These are phyloP conservation scores for Solea solea DNA, from an alignment of 2,113 vertebrate species.

Conservation along the genomic window DNA sequence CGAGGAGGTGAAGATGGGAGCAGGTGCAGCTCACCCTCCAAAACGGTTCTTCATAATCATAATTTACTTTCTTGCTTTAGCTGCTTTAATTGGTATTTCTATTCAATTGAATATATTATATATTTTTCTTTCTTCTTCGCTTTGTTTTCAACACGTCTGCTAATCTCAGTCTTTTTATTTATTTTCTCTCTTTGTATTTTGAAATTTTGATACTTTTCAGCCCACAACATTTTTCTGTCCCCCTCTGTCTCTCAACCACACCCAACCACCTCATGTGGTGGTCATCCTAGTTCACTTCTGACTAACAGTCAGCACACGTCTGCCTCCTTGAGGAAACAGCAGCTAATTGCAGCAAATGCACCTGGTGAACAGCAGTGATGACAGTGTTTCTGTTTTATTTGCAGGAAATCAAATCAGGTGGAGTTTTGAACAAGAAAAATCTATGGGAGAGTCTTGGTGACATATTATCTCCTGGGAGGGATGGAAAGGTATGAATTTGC, in stretches of 20 bases:
- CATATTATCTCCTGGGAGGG: constrained; percentile 40
- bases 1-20: constrained; percentile 69
- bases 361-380: neutral
- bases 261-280: too few relatives aligned
- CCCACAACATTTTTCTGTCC: too few relatives aligned
- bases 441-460: constrained; percentile 86
- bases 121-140: too few relatives aligned
- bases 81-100: too few relatives aligned
- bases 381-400: constrained; percentile 3
- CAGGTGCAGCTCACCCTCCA: constrained; percentile 63
- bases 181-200: too few relatives aligned
- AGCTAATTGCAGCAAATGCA: neutral
- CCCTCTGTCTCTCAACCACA: too few relatives aligned
- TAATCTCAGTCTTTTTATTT: too few relatives aligned
- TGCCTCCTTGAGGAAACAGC: constrained; percentile 34
- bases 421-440: constrained; percentile 85
- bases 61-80: neutral
- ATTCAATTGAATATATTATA: too few relatives aligned
- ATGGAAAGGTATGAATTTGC: constrained; percentile 32
- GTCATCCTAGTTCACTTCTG: too few relatives aligned
- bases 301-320: neutral
- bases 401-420: constrained; percentile 88
- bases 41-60: constrained; percentile 18
- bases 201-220: too few relatives aligned
- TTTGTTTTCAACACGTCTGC: too few relatives aligned